Percentiles rank a stretch among this genome's conserved stretches.
These are phyloP conservation scores for Zophobas morio DNA, from an alignment of 1,140 invertebrate genomes.

Conservation along the genomic window DNA sequence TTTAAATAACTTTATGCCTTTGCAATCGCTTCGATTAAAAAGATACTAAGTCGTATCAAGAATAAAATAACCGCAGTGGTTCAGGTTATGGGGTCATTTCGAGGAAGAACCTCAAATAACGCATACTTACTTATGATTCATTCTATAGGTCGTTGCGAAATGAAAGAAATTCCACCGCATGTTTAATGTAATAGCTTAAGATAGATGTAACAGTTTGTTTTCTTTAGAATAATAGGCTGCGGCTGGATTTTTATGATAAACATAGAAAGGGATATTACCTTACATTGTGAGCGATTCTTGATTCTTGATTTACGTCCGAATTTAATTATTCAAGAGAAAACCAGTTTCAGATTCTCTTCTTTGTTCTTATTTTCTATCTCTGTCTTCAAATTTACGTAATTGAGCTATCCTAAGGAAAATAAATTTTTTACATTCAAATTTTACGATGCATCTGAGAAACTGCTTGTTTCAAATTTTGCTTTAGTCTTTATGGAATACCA, in stretches of 20 bases:
- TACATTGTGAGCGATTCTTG: constrained; percentile 12
- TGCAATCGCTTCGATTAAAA: not conserved
- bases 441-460: too few relatives aligned
- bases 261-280: constrained; percentile 11
- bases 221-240: constrained; percentile 8
- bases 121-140: constrained; percentile 10
- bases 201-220: constrained; percentile 32
- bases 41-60: not conserved
- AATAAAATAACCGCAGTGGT: not conserved
- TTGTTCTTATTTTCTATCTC: too few relatives aligned
- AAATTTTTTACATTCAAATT: too few relatives aligned
- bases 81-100: not conserved
- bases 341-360: too few relatives aligned
- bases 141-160: constrained; percentile 22
- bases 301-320: not conserved
- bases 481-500: too few relatives aligned
- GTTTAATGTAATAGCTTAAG: constrained; percentile 26
- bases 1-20: not conserved
- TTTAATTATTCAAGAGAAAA: too few relatives aligned
- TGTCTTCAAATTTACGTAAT: too few relatives aligned
- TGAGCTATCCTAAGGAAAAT: too few relatives aligned
- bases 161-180: constrained; percentile 24
- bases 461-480: too few relatives aligned
- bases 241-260: constrained; percentile 20
- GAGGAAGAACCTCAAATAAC: constrained; percentile 8